Conservation (phyloP, 1,140 invertebrate species). For the Tetranychus urticae region DNA sequence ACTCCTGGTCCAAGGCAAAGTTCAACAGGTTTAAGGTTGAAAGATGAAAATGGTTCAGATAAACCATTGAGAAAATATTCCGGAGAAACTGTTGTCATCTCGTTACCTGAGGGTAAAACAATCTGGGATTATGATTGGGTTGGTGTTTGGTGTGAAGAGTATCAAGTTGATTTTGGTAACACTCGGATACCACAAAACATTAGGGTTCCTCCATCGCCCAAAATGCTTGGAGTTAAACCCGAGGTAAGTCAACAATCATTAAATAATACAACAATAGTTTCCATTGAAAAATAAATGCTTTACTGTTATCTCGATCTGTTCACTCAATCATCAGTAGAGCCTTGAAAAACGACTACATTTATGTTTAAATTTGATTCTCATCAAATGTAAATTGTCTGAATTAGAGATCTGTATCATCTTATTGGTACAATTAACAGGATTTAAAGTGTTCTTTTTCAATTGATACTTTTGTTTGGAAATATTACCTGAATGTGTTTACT, state of each 20-base stretch:
- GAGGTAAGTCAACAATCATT: slow-evolving; percentile 34
- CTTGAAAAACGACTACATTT: too few relatives aligned
- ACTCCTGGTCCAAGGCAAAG: slow-evolving; percentile 31
- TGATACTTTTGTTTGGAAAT: too few relatives aligned
- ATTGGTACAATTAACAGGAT: too few relatives aligned
- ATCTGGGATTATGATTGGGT: slow-evolving; percentile 61
- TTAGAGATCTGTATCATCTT: too few relatives aligned
- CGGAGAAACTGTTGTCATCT: slow-evolving; percentile 59
- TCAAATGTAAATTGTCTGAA: too few relatives aligned
- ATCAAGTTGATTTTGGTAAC: slow-evolving; percentile 70
- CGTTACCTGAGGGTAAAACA: slow-evolving; percentile 48
- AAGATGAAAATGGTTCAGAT: slow-evolving; percentile 55
- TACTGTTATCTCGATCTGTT: too few relatives aligned
- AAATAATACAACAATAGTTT: too few relatives aligned
- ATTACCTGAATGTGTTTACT: too few relatives aligned
- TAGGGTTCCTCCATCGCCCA: slow-evolving; percentile 61
- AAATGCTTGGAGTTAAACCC: slow-evolving; percentile 71
- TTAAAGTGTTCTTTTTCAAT: too few relatives aligned
- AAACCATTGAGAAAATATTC: slow-evolving; percentile 49
- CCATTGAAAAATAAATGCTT: too few relatives aligned
- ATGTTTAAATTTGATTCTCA: too few relatives aligned
- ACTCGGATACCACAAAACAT: slow-evolving; percentile 39
- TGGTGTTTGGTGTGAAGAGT: slow-evolving; percentile 65
- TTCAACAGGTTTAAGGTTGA: slow-evolving; percentile 41
- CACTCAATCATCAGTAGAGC: too few relatives aligned